phyloP scores from a whole-genome alignment of 1,140 invertebrate species.

The Caenorhabditis brenneri region DNA sequence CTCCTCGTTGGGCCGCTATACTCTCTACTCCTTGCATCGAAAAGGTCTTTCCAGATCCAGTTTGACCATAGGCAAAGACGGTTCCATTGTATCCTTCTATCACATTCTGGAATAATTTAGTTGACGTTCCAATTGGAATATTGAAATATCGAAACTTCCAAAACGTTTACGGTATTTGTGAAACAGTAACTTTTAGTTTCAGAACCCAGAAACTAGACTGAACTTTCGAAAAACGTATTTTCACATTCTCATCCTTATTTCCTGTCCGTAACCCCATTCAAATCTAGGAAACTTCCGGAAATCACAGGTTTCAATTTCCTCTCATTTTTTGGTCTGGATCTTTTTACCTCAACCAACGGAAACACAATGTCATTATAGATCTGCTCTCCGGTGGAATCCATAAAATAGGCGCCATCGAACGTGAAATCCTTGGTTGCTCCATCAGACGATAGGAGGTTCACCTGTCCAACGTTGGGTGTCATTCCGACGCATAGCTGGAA shows the following conservation, averaged over 20 bases:
- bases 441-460: constrained; percentile 75
- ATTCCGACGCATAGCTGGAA: constrained; percentile 80
- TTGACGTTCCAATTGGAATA: too few relatives aligned
- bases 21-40: constrained; percentile 75
- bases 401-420: constrained; percentile 78
- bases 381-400: constrained; percentile 76
- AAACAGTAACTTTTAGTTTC: too few relatives aligned
- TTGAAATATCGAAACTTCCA: too few relatives aligned
- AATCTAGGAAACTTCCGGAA: constrained; percentile 6
- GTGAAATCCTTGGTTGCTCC: constrained; percentile 79
- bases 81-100: constrained; percentile 76
- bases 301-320: too few relatives aligned
- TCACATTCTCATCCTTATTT: too few relatives aligned
- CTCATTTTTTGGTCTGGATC: too few relatives aligned
- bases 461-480: constrained; percentile 75
- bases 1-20: constrained; percentile 76
- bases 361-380: constrained; percentile 79
- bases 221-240: too few relatives aligned
- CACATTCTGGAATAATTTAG: constrained; percentile 75
- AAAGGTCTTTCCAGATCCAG: constrained; percentile 75
- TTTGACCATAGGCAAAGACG: constrained; percentile 76
- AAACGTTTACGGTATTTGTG: too few relatives aligned
- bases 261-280: too few relatives aligned
- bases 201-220: too few relatives aligned
- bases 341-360: constrained; percentile 77